Conservation (phyloP, 2,888 invertebrate genomes). For the Diaperis boleti region DNA sequence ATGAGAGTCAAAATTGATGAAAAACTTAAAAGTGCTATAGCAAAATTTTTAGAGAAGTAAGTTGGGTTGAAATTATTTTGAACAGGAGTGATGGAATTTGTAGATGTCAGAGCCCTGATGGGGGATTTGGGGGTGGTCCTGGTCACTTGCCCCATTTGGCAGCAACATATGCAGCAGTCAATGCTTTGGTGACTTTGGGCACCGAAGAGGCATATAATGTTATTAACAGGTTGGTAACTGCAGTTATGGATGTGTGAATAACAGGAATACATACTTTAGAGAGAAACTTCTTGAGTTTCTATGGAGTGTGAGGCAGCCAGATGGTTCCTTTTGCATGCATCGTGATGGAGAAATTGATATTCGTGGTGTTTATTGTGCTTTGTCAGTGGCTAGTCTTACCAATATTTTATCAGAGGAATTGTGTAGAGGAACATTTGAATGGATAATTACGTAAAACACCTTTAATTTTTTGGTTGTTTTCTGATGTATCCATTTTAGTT, state of each 20-base stretch:
- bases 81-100: slow-evolving; percentile 59
- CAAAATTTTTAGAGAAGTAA: slow-evolving; percentile 73
- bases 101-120: slow-evolving; percentile 81
- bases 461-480: not conserved
- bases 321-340: slow-evolving; percentile 95
- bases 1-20: slow-evolving; percentile 75
- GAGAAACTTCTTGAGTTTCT: slow-evolving; percentile 82
- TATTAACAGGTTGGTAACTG: slow-evolving; percentile 76
- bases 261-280: slow-evolving; percentile 63
- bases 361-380: slow-evolving; percentile 96
- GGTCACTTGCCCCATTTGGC: slow-evolving; percentile 94
- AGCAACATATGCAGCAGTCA: slow-evolving; percentile 97
- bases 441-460: slow-evolving; percentile 78
- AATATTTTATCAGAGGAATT: slow-evolving; percentile 82
- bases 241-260: slow-evolving; percentile 1
- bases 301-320: slow-evolving; percentile 79
- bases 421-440: slow-evolving; percentile 89
- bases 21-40: slow-evolving; percentile 69
- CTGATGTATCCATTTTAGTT: slow-evolving; percentile 67
- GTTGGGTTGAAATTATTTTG: slow-evolving; percentile 62
- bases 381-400: slow-evolving; percentile 89
- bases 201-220: slow-evolving; percentile 82
- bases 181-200: slow-evolving; percentile 90
- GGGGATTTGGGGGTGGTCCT: slow-evolving; percentile 96
- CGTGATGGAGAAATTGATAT: slow-evolving; percentile 94